Percentiles rank a stretch among this genome's conserved stretches.
phyloP scores from a whole-genome alignment of 2,113 vertebrate genomes.

The Myiozetetes cayanensis region DNA sequence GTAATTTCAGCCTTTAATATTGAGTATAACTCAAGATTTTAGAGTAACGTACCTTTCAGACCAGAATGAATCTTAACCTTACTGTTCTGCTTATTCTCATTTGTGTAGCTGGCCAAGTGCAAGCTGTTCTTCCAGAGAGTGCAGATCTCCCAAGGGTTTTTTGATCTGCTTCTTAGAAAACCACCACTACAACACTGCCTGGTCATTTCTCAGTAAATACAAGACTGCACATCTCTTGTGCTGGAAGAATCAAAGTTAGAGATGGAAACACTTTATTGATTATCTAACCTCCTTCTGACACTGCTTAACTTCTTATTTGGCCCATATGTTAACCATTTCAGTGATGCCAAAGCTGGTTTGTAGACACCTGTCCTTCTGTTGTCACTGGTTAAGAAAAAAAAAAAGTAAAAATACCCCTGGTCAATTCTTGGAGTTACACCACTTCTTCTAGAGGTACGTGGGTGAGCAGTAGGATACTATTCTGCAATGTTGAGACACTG shows the following conservation, averaged over 20 bases:
- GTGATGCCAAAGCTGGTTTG: background rate
- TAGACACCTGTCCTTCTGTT: background rate
- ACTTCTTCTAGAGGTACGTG: background rate
- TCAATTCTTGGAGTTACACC: background rate
- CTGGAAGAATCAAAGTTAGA: background rate
- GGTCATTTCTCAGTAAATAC: background rate
- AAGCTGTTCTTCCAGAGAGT: background rate
- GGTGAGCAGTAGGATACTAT: background rate
- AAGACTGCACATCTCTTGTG: accelerated
- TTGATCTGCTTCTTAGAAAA: background rate
- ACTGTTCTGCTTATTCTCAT: background rate
- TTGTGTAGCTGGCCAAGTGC: background rate
- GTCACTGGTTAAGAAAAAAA: background rate
- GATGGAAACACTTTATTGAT: background rate
- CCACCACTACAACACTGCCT: background rate
- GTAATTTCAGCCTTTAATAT: background rate
- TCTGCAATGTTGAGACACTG: background rate
- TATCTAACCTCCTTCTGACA: background rate
- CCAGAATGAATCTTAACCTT: background rate
- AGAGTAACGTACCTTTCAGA: background rate
- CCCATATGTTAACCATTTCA: background rate
- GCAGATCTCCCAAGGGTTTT: background rate
- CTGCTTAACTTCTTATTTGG: background rate
- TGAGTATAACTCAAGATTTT: background rate
- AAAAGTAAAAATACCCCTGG: background rate